A percentile compares a stretch with the other conserved stretches of the same genome.
phyloP scores from a whole-genome alignment of 2,113 vertebrate genomes.

The Dasyprocta punctata region DNA sequence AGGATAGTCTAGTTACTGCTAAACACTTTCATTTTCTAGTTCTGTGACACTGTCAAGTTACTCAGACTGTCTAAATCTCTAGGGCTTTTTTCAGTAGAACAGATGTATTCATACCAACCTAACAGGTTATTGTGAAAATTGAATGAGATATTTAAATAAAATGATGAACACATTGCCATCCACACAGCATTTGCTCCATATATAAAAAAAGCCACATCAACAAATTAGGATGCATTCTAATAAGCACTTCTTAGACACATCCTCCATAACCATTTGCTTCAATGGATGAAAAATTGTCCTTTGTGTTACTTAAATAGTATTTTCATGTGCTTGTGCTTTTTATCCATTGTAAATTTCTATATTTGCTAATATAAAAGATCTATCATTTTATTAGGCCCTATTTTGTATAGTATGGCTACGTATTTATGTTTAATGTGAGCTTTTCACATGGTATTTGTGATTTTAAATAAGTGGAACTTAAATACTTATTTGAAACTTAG shows the following conservation, averaged over 20 bases:
- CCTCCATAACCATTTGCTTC: background rate
- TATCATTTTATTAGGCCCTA: background rate
- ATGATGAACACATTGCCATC: background rate
- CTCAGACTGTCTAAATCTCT: background rate
- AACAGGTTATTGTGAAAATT: background rate
- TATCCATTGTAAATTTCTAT: background rate
- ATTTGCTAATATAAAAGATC: background rate
- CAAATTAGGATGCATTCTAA: background rate
- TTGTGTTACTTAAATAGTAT: background rate
- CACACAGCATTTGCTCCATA: background rate
- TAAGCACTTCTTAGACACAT: background rate
- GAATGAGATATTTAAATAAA: background rate
- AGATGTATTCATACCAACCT: too few species aligned
- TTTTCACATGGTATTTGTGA: background rate
- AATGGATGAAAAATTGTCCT: background rate
- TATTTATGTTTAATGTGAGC: background rate
- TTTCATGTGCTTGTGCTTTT: background rate
- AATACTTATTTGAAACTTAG: background rate
- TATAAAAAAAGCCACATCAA: background rate
- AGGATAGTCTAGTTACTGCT: background rate
- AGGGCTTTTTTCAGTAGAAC: background rate
- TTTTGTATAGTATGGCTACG: background rate
- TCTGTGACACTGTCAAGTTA: background rate
- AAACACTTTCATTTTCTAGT: fast-evolving
- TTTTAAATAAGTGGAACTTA: conserved; percentile 2